Evolutionary conservation across 2,113 vertebrate genomes (phyloP).

Genomic region (Notiomystis cincta): DNA sequence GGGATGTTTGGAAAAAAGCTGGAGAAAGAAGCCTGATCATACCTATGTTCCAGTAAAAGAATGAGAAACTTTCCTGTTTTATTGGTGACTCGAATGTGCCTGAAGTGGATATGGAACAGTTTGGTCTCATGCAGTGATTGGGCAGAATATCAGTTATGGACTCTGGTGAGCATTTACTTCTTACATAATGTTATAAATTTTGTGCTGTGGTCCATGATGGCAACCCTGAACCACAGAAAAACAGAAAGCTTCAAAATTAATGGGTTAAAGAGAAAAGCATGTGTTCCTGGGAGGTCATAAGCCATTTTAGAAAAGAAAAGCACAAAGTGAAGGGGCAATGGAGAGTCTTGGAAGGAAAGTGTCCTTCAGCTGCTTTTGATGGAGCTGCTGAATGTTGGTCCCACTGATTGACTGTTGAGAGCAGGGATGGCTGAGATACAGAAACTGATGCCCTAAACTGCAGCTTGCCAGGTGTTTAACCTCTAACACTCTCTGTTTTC

Average conservation of each 20-base stretch:
- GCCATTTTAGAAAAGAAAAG: not conserved
- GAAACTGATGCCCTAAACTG: not conserved
- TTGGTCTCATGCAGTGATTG: constrained; percentile 75
- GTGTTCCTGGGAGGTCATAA: not conserved
- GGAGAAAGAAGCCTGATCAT: constrained; percentile 80
- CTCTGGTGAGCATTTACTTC: constrained; percentile 71
- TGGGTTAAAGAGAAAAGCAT: not conserved
- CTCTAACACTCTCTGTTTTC: not conserved
- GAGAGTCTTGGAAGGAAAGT: not conserved
- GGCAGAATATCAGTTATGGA: constrained; percentile 76
- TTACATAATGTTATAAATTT: not conserved
- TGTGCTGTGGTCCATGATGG: not conserved
- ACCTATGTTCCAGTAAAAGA: constrained; percentile 76
- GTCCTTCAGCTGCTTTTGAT: not conserved
- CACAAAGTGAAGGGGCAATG: not conserved
- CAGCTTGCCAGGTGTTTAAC: not conserved
- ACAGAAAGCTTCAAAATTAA: not conserved
- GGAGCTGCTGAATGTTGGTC: not conserved
- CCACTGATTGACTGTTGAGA: not conserved
- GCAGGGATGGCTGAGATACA: not conserved
- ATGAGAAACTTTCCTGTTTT: constrained; percentile 77
- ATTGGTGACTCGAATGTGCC: constrained; percentile 83
- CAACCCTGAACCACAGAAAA: not conserved
- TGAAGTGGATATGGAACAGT: constrained; percentile 77
- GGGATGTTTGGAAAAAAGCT: constrained; percentile 75